Evolutionary conservation across 2,797 vertebrate species (phyloP).

Genomic region (Apogon talboti): DNA sequence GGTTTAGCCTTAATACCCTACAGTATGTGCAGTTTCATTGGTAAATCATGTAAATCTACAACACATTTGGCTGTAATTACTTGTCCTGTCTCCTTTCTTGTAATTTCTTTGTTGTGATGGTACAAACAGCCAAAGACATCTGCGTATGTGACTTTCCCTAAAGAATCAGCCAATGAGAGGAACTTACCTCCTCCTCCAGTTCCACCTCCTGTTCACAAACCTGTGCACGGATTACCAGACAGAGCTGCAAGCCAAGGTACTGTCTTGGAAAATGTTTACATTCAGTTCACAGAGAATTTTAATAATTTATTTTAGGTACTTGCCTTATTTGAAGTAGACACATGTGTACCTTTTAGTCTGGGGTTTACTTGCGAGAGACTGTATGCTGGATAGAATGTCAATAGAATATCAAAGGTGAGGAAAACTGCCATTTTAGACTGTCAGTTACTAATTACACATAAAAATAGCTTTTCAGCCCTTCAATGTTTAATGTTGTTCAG

Average conservation of each 20-base stretch:
- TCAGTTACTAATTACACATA: neutral
- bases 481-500: slow-evolving; percentile 55
- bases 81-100: neutral
- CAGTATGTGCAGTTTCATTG: neutral
- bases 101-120: slow-evolving; percentile 14
- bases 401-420: too few species aligned
- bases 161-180: slow-evolving; percentile 75
- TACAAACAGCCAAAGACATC: slow-evolving; percentile 78
- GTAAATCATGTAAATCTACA: slow-evolving; percentile 8
- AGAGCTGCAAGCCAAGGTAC: slow-evolving; percentile 84
- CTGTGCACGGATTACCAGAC: slow-evolving; percentile 71
- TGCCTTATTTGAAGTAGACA: too few species aligned
- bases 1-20: slow-evolving; percentile 2
- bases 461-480: neutral
- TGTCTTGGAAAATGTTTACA: neutral
- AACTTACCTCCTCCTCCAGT: slow-evolving; percentile 75
- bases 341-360: too few species aligned
- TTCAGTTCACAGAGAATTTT: neutral
- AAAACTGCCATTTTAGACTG: too few species aligned
- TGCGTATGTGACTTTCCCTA: slow-evolving; percentile 75
- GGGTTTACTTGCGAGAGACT: too few species aligned
- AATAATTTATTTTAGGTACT: too few species aligned
- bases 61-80: neutral
- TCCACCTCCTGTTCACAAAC: slow-evolving; percentile 73
- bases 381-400: too few species aligned